These are phyloP conservation scores for Jacana jacana DNA, from an alignment of 2,113 vertebrate genomes.

Conservation along the genomic window DNA sequence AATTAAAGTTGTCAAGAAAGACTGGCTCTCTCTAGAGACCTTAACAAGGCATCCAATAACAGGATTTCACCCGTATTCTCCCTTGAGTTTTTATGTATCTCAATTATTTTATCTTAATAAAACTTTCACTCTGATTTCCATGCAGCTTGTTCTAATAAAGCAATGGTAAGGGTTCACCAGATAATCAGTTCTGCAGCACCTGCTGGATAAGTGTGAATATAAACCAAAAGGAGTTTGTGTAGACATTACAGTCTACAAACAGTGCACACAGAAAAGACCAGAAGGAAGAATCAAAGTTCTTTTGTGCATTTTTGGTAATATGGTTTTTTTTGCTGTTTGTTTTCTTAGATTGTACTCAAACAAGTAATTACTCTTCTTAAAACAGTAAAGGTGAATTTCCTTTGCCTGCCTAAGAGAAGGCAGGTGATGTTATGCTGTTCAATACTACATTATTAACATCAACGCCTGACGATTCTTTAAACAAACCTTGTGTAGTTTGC, in stretches of 20 bases:
- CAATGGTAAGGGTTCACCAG: not conserved
- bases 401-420: not conserved
- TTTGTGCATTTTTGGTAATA: not conserved
- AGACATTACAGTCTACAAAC: not conserved
- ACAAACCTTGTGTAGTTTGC: not conserved
- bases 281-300: not conserved
- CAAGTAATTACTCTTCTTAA: not conserved
- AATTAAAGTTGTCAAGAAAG: conserved; percentile 12
- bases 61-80: not conserved
- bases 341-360: not conserved
- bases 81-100: not conserved
- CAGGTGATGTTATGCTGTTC: not conserved
- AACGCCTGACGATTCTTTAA: not conserved
- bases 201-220: not conserved
- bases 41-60: not conserved
- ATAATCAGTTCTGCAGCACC: not conserved
- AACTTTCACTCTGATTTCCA: not conserved
- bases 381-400: not conserved
- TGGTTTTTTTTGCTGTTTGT: not conserved
- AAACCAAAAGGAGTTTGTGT: not conserved
- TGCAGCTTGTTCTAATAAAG: not conserved
- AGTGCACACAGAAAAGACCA: not conserved
- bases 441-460: not conserved
- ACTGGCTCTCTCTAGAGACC: not conserved
- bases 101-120: not conserved